These are phyloP conservation scores for Macrophya annulata DNA, from an alignment of 2,888 invertebrate species.

Conservation along the genomic window DNA sequence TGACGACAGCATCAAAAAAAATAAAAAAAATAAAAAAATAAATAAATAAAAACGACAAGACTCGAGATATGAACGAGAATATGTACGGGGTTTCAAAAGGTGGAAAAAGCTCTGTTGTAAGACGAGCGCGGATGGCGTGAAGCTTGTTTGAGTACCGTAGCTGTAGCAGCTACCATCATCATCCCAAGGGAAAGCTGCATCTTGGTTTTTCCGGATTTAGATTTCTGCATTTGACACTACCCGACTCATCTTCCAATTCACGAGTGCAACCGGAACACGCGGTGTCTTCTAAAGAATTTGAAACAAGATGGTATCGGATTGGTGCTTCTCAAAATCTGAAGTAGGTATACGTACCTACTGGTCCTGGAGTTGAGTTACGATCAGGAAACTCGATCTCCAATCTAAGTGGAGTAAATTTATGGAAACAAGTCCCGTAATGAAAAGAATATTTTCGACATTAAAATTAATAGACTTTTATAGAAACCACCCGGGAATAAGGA, in stretches of 20 bases:
- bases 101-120: constrained; percentile 8
- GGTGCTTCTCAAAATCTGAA: background rate
- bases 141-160: constrained; percentile 20
- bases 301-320: constrained; percentile 24
- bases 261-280: background rate
- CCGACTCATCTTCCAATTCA: constrained; percentile 28
- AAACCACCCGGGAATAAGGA: background rate
- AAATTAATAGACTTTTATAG: background rate
- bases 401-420: background rate
- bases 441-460: background rate
- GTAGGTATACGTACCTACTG: no score
- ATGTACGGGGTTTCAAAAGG: constrained; percentile 29
- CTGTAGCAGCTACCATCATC: background rate
- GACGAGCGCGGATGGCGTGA: constrained; percentile 13
- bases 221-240: constrained; percentile 39
- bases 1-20: background rate
- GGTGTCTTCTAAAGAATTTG: background rate
- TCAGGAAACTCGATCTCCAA: background rate
- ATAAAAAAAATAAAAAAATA: constrained; percentile 28
- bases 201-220: constrained; percentile 32
- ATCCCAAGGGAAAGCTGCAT: constrained; percentile 49
- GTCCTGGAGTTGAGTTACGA: background rate
- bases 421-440: background rate
- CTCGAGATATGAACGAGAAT: background rate
- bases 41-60: constrained; percentile 2